Conservation (phyloP, 2,888 invertebrate genomes). For the Nemurella pictetii region DNA sequence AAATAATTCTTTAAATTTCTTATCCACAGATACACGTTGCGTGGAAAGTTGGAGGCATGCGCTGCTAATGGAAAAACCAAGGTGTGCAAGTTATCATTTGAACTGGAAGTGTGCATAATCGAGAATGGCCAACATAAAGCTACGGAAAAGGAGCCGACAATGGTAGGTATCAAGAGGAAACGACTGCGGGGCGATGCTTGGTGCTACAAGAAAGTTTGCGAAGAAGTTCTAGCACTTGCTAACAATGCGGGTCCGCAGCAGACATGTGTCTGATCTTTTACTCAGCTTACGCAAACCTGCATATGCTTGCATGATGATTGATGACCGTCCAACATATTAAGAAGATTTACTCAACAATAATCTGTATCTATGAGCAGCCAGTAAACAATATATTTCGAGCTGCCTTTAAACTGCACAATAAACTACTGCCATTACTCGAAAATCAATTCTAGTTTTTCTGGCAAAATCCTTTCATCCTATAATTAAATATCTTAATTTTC, state of each 20-base stretch:
- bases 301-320: too few relatives aligned
- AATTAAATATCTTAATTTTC: too few relatives aligned
- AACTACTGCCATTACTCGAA: too few relatives aligned
- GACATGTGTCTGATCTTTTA: background rate
- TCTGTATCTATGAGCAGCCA: too few relatives aligned
- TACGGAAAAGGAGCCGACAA: slow-evolving; percentile 40
- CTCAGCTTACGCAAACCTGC: too few relatives aligned
- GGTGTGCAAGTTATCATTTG: slow-evolving; percentile 63
- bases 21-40: slow-evolving; percentile 62
- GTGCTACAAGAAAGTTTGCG: slow-evolving; percentile 78
- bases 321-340: too few relatives aligned
- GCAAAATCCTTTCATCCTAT: too few relatives aligned
- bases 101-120: slow-evolving; percentile 67
- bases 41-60: slow-evolving; percentile 63
- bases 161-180: slow-evolving; percentile 70
- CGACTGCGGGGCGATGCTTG: slow-evolving; percentile 77
- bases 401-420: too few relatives aligned
- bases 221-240: slow-evolving; percentile 66
- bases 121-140: slow-evolving; percentile 50
- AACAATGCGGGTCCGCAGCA: slow-evolving; percentile 43
- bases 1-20: background rate
- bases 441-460: too few relatives aligned
- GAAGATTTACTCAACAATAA: too few relatives aligned
- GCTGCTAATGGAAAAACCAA: slow-evolving; percentile 48
- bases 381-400: too few relatives aligned